phyloP scores from a whole-genome alignment of 2,888 invertebrate genomes.

The Ashinkailepas kermadecensis region DNA sequence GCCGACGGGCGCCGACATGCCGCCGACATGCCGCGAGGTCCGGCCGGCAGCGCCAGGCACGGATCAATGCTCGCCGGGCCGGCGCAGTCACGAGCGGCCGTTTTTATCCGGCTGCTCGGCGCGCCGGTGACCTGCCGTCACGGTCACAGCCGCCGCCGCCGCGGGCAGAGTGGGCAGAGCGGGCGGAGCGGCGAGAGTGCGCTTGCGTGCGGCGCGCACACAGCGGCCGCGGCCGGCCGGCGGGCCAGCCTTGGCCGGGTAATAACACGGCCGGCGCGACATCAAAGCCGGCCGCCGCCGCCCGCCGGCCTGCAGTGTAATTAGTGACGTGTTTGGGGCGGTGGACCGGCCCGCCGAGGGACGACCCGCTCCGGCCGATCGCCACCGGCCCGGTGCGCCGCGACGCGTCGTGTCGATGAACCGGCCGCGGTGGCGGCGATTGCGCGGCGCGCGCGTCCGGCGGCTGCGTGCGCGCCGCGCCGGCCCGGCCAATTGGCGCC shows the following conservation, averaged over 20 bases:
- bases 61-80: no score
- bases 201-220: no score
- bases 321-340: not conserved
- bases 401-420: not conserved
- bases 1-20: not conserved
- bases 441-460: not conserved
- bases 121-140: not conserved
- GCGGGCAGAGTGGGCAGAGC: not conserved
- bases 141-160: not conserved
- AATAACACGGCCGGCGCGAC: not conserved
- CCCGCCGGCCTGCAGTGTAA: not conserved
- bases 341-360: not conserved
- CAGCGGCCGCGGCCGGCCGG: not conserved
- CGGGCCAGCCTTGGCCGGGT: slow-evolving; percentile 4
- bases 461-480: not conserved
- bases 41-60: no score
- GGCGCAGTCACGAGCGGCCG: not conserved
- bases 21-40: not conserved
- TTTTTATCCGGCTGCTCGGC: not conserved
- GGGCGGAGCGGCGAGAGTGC: no score
- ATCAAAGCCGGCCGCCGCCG: not conserved
- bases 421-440: not conserved
- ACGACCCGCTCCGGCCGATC: not conserved
- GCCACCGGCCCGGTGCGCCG: not conserved
- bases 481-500: not conserved